phyloP scores from a whole-genome alignment of 2,797 vertebrate genomes.

The Presbytis comata region DNA sequence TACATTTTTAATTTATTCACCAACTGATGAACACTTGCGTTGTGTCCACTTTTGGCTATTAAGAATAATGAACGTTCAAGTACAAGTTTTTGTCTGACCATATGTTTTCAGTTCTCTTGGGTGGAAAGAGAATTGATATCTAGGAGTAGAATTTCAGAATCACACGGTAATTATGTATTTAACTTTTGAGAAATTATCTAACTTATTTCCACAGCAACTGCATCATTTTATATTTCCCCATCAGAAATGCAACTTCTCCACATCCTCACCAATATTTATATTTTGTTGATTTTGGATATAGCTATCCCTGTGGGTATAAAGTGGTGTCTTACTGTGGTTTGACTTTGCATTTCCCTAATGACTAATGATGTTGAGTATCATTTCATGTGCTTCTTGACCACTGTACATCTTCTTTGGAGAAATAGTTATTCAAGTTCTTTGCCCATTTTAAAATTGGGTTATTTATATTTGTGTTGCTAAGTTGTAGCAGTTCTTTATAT shows the following conservation, averaged over 20 bases:
- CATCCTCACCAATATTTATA: neutral
- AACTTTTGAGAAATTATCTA: neutral
- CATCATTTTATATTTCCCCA: neutral
- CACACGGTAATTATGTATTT: neutral
- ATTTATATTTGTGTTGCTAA: neutral
- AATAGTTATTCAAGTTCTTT: neutral
- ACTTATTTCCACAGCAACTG: neutral
- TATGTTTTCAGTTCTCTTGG: neutral
- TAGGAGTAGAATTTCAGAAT: neutral
- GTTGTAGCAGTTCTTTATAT: neutral
- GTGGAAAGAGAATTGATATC: neutral
- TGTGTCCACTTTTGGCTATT: neutral
- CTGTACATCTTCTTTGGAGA: neutral
- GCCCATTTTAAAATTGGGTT: neutral
- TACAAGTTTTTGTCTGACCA: neutral
- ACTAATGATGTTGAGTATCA: neutral
- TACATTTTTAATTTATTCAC: neutral
- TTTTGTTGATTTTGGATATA: neutral
- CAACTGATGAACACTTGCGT: neutral
- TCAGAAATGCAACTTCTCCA: neutral
- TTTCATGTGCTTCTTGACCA: neutral
- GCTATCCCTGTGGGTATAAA: neutral
- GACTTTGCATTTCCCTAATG: neutral
- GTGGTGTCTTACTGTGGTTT: neutral
- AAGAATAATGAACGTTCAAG: neutral